Evolutionary conservation across 2,113 vertebrate species (phyloP), one percentile per base, ranked within the genome.

Genomic region (Melospiza georgiana): DNA sequence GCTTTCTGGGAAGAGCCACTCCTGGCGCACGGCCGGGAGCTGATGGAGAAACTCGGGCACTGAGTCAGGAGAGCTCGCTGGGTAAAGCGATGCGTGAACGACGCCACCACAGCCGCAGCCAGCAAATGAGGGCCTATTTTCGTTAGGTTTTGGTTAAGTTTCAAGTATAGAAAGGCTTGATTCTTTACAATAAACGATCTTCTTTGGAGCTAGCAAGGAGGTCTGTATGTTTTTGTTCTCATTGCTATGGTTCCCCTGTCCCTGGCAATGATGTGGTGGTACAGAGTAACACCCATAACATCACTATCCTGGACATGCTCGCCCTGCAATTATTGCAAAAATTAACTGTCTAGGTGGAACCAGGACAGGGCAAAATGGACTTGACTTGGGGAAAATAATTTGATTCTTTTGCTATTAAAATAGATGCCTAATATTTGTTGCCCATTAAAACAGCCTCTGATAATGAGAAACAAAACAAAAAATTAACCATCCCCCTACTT

Each of bases 61-160:
- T 4, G 9, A 4, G 4, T 58, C 55, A n/a, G 28, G 55, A 30
- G 33, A 58, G 43, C 25, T 59, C 19, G 7, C 1, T 46, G 25
- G 25, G 11, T 37, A 18, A 48, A 48, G 43, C 11, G 15, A 35
- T 0, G 3, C 0, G 1, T 23, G 41, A 58, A 10, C 10, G 5
- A 14, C 1, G 3, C 28, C 54, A 12, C 41, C 10, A 12, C 43
- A 23, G 55, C 13, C 15, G 14, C 41, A 46, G 72, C 31, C 14
- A 30, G 55, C 19, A 21, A 30, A 8, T 8, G 19, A 13, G 20
- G 5, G 19, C 33, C 46, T 30, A 12, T 30, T 58, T 46, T 0
- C 5, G 17, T 55, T 27, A 43, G 25, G 15, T 72, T 72, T 33
- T 14, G 12, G 39, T 44, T 57, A 46, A 17, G 11, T 58, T 46